These are phyloP conservation scores for Actinia tenebrosa DNA, from an alignment of 64 coral and sea anemone genomes.

Conservation along the genomic window DNA sequence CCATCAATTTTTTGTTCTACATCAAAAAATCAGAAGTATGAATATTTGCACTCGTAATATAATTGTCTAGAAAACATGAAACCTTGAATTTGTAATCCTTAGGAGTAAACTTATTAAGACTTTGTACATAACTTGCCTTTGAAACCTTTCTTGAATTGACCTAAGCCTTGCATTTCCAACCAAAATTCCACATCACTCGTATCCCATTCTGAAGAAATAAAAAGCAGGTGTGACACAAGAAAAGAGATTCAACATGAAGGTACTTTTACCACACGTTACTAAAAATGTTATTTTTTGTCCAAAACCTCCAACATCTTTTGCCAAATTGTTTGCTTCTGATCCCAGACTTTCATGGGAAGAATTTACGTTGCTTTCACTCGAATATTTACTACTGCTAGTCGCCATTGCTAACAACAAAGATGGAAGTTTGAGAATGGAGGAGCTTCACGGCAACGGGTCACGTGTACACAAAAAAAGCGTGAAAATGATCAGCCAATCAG, in stretches of 20 bases:
- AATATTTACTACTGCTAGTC: neutral
- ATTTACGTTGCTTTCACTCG: neutral
- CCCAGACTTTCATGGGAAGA: neutral
- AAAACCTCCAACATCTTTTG: neutral
- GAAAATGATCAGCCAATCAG: neutral
- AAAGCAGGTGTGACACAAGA: neutral
- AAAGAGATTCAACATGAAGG: neutral
- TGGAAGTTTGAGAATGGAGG: neutral
- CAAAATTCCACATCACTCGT: conserved; percentile 14
- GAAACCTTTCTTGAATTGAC: conserved; percentile 28
- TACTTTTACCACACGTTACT: neutral
- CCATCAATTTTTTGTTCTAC: conserved; percentile 39
- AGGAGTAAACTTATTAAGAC: neutral
- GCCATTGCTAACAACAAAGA: neutral
- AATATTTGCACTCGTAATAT: neutral
- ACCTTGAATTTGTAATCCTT: conserved; percentile 29
- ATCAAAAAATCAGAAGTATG: neutral
- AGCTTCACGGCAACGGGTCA: neutral
- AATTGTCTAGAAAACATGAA: neutral
- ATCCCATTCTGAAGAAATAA: conserved; percentile 11
- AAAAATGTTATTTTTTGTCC: neutral
- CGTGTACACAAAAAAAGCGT: neutral
- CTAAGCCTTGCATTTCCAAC: conserved; percentile 32
- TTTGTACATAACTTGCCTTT: conserved; percentile 13
- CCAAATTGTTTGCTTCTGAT: neutral